A percentile compares a stretch with the other conserved stretches of the same genome.
Evolutionary conservation across 2,797 vertebrate species (phyloP).

Genomic region (Pantherophis alleghaniensis): DNA sequence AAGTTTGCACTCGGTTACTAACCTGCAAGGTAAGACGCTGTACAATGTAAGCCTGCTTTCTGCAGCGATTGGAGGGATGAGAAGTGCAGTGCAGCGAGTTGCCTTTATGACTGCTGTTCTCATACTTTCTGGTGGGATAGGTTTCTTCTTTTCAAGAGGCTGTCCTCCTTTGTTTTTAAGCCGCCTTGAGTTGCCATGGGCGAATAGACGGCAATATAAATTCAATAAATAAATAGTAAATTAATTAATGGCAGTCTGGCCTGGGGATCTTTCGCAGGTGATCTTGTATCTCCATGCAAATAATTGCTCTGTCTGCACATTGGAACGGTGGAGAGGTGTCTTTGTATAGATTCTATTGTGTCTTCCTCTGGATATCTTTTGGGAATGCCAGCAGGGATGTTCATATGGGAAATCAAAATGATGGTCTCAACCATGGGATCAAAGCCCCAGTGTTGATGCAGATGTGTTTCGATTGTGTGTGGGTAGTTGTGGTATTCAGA

Average conservation of each 20-base stretch:
- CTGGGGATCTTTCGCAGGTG: neutral
- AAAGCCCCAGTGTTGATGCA: neutral
- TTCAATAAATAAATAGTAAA: too few relatives aligned
- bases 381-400: neutral
- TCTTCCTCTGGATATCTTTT: neutral
- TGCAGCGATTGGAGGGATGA: neutral
- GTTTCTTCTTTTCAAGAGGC: neutral
- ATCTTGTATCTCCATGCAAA: neutral
- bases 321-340: too few relatives aligned
- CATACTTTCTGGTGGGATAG: too few relatives aligned
- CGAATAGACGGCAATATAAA: too few relatives aligned
- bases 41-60: neutral
- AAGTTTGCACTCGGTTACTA: slow-evolving; percentile 89
- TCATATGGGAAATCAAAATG: neutral
- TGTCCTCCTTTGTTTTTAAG: neutral
- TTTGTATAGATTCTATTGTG: neutral
- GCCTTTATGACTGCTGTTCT: neutral
- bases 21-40: slow-evolving; percentile 86
- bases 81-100: neutral
- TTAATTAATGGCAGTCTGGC: neutral
- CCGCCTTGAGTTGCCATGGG: too few relatives aligned
- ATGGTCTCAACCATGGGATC: neutral
- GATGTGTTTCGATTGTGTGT: neutral
- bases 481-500: neutral
- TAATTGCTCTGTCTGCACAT: neutral